Base-by-base conservation (phyloP, 2,888 invertebrate species). In the Ophonus ardosiacus region DNA sequence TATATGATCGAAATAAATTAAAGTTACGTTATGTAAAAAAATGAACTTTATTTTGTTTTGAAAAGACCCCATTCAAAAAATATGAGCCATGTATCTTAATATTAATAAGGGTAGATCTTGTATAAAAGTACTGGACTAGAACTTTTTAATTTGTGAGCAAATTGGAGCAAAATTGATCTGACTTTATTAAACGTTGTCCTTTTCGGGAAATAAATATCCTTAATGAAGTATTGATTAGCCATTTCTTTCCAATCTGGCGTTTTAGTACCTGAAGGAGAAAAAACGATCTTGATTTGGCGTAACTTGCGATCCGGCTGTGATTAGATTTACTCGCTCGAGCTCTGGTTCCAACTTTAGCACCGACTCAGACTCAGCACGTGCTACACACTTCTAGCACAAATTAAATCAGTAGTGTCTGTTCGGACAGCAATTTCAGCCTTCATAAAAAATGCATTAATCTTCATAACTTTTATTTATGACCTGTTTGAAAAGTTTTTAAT, bases 361-460 rank as follows among this genome's bases (percentile, higher is more conserved):
- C n/a, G n/a, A n/a, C n/a, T n/a, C n/a, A 10, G 38, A 8, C 24
- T n/a, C 31, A 15, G 31, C 38, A 71, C 68, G 38, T 40, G 71
- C 24, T 13, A n/a, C 43, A 43, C 24, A 43, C 38, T 68, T 15
- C 65, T 38, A 68, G 38, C 15, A 40, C 65, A 81, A 81, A 81
- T 81, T 81, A 63, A 81, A 81, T 81, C 81, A 81, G 65, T 40
- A 65, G 51, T 79, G 79, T 79, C 79, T 79, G 40, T 43, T 81
- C 63, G 43, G 81, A n/a, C 65, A 59, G 6, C 81, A 61, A 61
- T 59, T 71, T 56, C 57, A 78, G 18, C 59, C 24, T 81, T 83
- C 74, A 83, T 76, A 76, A 83, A 83, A 83, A 83, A 83, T 76
- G 63, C 76, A 83, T 83, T 83, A 76, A 83, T 83, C 83, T 83